Percentiles rank a stretch among this genome's conserved stretches.
phyloP scores from a whole-genome alignment of 2,113 vertebrate genomes.

The Nyctibius bracteatus region DNA sequence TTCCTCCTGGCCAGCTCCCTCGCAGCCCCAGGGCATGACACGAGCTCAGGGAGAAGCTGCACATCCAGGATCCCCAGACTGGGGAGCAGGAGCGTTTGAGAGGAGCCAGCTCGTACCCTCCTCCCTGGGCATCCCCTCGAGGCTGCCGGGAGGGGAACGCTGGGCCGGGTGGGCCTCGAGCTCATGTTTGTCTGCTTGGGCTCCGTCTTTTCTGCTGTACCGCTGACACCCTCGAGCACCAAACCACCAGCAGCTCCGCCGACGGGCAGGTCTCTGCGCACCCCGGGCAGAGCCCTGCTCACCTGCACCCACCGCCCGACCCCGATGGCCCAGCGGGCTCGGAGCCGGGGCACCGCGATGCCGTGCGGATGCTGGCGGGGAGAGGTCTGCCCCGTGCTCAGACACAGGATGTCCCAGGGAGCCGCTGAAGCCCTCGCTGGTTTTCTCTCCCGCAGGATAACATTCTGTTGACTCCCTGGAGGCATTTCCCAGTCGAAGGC shows the following conservation, averaged over 20 bases:
- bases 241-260: no score
- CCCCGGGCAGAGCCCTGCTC: background rate
- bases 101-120: background rate
- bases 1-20: background rate
- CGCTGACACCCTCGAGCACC: rapidly evolving
- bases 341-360: rapidly evolving
- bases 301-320: background rate
- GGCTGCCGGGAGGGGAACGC: background rate
- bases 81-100: background rate
- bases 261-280: no score
- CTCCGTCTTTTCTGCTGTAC: background rate
- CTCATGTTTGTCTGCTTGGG: rapidly evolving
- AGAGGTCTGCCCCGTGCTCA: background rate
- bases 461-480: slow-evolving; percentile 18
- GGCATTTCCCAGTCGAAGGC: background rate
- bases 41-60: background rate
- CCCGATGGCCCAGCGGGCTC: background rate
- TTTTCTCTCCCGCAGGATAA: background rate
- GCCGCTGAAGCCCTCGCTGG: background rate
- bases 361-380: rapidly evolving
- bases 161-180: background rate
- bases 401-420: rapidly evolving
- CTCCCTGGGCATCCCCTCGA: background rate
- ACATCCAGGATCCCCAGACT: no score
- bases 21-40: rapidly evolving